A percentile compares a stretch with the other conserved stretches of the same genome.
Conservation (phyloP, 1,140 invertebrate species). For the Platorchestia sp. region DNA sequence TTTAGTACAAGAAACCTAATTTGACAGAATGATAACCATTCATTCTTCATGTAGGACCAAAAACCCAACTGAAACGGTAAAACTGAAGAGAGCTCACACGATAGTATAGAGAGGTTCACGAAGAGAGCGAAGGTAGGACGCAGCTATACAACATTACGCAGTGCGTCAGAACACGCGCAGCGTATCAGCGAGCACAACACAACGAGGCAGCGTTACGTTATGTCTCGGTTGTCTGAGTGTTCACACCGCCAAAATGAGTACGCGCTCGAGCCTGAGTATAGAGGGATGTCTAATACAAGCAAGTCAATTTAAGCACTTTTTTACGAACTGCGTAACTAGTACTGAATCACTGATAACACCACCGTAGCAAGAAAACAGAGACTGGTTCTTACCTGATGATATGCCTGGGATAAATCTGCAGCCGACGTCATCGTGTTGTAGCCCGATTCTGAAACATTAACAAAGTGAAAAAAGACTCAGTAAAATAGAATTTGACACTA, state of each 20-base stretch:
- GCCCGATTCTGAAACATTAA: slow-evolving; percentile 20
- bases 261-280: not conserved
- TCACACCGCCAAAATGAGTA: not conserved
- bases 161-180: no score
- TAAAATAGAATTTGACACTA: not conserved
- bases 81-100: no score
- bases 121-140: no score
- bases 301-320: not conserved
- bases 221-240: not conserved
- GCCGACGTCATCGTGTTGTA: slow-evolving; percentile 28
- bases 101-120: no score
- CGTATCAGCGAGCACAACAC: no score
- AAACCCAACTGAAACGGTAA: not conserved
- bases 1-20: not conserved
- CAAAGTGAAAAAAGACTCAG: not conserved
- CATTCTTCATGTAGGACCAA: not conserved
- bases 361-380: not conserved
- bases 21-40: not conserved
- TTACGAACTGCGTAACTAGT: not conserved
- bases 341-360: not conserved
- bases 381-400: not conserved
- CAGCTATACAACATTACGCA: no score
- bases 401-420: not conserved
- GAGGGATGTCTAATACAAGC: not conserved
- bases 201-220: no score